Conservation (phyloP, 2,113 vertebrate genomes). For the Bubo blakistoni region DNA sequence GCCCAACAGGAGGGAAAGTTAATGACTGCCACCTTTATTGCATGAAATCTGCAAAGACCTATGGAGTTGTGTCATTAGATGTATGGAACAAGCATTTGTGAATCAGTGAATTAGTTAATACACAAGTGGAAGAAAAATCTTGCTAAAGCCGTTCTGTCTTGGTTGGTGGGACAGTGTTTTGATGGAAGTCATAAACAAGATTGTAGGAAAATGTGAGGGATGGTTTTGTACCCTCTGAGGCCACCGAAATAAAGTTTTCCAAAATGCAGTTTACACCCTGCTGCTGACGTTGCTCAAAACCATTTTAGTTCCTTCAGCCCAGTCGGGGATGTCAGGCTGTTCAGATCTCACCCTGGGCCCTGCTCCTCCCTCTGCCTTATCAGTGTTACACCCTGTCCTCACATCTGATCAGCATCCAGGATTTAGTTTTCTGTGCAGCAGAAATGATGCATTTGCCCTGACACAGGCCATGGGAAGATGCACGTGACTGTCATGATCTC, state of each 20-base stretch:
- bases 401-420: not conserved
- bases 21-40: conserved; percentile 19
- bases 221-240: not conserved
- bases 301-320: not conserved
- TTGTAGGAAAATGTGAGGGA: not conserved
- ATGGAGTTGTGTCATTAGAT: not conserved
- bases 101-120: not conserved
- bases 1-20: not conserved
- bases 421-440: not conserved
- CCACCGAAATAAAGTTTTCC: not conserved
- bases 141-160: not conserved
- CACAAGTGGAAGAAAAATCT: not conserved
- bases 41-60: not conserved
- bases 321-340: not conserved
- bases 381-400: accelerated
- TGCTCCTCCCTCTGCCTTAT: not conserved
- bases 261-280: not conserved
- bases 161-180: not conserved
- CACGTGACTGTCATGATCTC: not conserved
- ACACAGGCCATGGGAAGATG: accelerated
- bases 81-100: not conserved
- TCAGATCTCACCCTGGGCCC: not conserved
- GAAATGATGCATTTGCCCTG: not conserved
- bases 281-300: not conserved
- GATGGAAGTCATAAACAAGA: not conserved